phyloP scores from a whole-genome alignment of 2,888 invertebrate species.

The Linyphia triangularis region DNA sequence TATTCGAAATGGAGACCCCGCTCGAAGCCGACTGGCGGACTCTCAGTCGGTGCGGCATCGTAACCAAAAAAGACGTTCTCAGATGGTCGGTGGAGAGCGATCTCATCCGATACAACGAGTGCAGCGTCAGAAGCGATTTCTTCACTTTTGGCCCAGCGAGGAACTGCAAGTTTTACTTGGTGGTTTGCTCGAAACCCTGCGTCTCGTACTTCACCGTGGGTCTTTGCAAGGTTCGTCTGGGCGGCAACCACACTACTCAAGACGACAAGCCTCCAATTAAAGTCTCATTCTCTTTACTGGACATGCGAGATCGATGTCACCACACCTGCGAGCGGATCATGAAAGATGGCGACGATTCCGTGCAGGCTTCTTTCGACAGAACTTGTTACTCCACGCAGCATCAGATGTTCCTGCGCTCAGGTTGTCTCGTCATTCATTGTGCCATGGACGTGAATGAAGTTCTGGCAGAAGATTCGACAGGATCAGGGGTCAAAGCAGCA shows the following conservation, averaged over 20 bases:
- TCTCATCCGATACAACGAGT: neutral
- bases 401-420: constrained; percentile 26
- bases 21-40: neutral
- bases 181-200: neutral
- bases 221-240: neutral
- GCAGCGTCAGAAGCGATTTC: constrained; percentile 43
- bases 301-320: constrained; percentile 37
- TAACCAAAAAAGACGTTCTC: constrained; percentile 58
- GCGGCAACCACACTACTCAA: neutral
- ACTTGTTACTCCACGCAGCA: constrained; percentile 21
- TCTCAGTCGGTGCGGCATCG: neutral
- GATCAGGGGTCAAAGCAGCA: neutral
- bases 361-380: constrained; percentile 36
- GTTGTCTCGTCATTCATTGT: constrained; percentile 39
- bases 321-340: constrained; percentile 33
- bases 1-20: constrained; percentile 2
- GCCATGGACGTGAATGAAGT: constrained; percentile 55
- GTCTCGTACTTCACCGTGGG: constrained; percentile 39
- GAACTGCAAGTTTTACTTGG: constrained; percentile 44
- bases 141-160: constrained; percentile 42
- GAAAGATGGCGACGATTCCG: neutral
- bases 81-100: constrained; percentile 26
- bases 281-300: constrained; percentile 48
- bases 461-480: neutral
- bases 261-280: constrained; percentile 14